These are phyloP conservation scores for Pseudonaja textilis DNA, from an alignment of 2,113 vertebrate species.

Conservation along the genomic window DNA sequence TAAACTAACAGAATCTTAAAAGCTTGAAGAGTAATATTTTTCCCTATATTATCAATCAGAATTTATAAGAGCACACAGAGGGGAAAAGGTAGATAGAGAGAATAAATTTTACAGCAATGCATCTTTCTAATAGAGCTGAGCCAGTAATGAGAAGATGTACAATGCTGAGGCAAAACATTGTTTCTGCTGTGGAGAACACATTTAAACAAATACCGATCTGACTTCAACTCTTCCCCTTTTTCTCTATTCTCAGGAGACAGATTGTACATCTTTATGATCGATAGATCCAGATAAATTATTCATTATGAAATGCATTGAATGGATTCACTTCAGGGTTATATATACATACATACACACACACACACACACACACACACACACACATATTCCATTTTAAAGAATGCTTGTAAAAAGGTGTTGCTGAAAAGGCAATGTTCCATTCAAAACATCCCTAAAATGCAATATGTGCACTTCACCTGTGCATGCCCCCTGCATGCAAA, in stretches of 20 bases:
- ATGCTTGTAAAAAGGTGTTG: too few relatives aligned
- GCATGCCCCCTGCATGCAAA: too few relatives aligned
- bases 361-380: too few relatives aligned
- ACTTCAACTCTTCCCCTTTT: neutral
- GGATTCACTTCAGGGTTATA: neutral
- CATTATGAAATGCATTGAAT: neutral
- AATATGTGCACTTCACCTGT: too few relatives aligned
- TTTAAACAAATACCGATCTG: slow-evolving; percentile 9
- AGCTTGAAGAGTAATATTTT: neutral
- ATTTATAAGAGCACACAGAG: neutral
- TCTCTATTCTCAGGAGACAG: slow-evolving; percentile 2
- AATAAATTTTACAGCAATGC: neutral
- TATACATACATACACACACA: too few relatives aligned
- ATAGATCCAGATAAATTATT: slow-evolving; percentile 4
- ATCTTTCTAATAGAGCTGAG: neutral
- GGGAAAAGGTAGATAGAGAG: neutral
- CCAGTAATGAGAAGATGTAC: neutral
- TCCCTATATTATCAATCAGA: neutral
- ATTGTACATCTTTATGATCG: slow-evolving; percentile 4
- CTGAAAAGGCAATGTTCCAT: too few relatives aligned
- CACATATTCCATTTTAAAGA: too few relatives aligned
- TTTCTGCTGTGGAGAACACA: neutral
- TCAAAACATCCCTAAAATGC: too few relatives aligned
- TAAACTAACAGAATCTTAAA: neutral
- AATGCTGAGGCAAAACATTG: neutral